Conservation (phyloP, 2,797 vertebrate genomes). For the Pseudomugil tenellus region DNA sequence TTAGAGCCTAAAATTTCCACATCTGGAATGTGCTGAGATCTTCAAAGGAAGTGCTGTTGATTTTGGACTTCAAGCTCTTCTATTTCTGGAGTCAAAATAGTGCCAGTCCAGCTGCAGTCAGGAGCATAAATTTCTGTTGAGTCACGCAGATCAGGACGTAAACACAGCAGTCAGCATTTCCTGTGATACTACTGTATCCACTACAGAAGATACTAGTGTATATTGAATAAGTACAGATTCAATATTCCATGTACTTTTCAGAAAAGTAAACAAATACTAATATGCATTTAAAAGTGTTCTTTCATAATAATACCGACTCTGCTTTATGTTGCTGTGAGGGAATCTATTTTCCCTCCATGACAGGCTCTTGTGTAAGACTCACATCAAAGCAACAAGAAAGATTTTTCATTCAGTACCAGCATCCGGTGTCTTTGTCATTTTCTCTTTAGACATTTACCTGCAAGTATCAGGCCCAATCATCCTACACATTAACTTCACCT, state of each 20-base stretch:
- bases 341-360: neutral
- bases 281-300: neutral
- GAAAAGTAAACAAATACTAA: neutral
- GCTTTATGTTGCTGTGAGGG: neutral
- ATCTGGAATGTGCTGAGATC: slow-evolving; percentile 31
- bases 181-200: neutral
- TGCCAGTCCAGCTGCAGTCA: slow-evolving; percentile 22
- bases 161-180: slow-evolving; percentile 15
- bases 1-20: slow-evolving; percentile 38
- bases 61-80: slow-evolving; percentile 6
- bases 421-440: neutral
- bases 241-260: neutral
- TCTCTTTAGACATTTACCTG: slow-evolving; percentile 11
- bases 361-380: neutral
- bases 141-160: slow-evolving; percentile 21
- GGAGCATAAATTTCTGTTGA: slow-evolving; percentile 27
- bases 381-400: neutral
- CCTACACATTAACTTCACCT: slow-evolving; percentile 26
- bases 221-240: slow-evolving; percentile 10
- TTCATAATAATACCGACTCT: neutral
- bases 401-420: neutral
- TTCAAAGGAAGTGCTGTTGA: slow-evolving; percentile 44
- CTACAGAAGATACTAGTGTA: no score
- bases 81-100: slow-evolving; percentile 39
- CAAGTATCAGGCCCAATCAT: neutral